phyloP scores from a whole-genome alignment of 2,888 invertebrate species.

The Temnothorax unifasciatus region DNA sequence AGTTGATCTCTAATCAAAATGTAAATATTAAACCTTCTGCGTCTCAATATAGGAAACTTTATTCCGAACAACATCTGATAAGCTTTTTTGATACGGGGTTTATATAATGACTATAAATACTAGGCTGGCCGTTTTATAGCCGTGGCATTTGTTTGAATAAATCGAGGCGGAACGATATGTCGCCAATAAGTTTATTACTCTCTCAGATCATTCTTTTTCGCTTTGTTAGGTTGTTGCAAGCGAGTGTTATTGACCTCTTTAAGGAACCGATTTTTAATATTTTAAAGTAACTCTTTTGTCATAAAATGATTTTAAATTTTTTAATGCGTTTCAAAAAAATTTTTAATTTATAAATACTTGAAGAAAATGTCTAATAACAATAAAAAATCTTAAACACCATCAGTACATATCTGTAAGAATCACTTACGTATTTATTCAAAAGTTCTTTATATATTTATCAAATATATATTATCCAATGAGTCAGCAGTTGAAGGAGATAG shows the following conservation, averaged over 20 bases:
- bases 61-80: neutral
- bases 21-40: neutral
- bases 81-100: neutral
- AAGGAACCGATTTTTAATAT: neutral
- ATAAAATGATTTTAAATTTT: neutral
- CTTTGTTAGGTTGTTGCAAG: neutral
- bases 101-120: neutral
- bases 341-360: neutral
- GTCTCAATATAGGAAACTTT: neutral
- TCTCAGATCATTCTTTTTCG: neutral
- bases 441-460: too few species aligned
- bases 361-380: neutral
- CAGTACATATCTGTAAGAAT: too few species aligned
- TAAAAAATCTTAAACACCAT: neutral
- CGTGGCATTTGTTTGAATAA: slow-evolving; percentile 21
- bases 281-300: neutral
- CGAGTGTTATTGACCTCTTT: neutral
- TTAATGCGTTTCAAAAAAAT: neutral
- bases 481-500: too few species aligned
- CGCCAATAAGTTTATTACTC: neutral
- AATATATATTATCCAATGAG: too few species aligned
- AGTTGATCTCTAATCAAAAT: neutral
- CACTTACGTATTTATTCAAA: too few species aligned
- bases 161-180: neutral
- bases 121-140: neutral